These are phyloP conservation scores for Drosophila rellima DNA, from an alignment of 2,888 invertebrate genomes.

Conservation along the genomic window DNA sequence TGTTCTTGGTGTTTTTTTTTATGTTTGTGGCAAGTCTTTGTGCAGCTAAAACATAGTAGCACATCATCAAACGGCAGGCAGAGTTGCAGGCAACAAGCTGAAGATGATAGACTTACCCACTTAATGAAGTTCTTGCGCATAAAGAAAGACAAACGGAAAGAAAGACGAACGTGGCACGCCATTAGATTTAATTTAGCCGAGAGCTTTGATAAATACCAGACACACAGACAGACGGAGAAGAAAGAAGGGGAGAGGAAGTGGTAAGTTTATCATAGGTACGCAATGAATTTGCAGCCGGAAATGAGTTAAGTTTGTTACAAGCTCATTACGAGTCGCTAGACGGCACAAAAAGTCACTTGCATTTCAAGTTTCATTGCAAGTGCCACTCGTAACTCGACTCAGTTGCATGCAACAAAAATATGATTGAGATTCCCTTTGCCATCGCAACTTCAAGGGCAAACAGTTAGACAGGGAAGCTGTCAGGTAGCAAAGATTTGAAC, in stretches of 20 bases:
- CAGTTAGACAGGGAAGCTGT: neutral
- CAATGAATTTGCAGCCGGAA: slow-evolving; percentile 44
- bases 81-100: neutral
- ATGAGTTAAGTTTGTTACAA: slow-evolving; percentile 53
- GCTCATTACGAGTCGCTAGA: slow-evolving; percentile 43
- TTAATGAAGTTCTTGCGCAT: slow-evolving; percentile 70
- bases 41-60: slow-evolving; percentile 39
- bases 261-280: slow-evolving; percentile 34
- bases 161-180: slow-evolving; percentile 47
- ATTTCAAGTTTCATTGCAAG: slow-evolving; percentile 21
- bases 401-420: slow-evolving; percentile 19
- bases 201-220: slow-evolving; percentile 49
- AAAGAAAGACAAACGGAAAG: slow-evolving; percentile 14
- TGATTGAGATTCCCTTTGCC: slow-evolving; percentile 5
- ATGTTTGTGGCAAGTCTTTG: slow-evolving; percentile 34
- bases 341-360: slow-evolving; percentile 18
- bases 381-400: neutral
- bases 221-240: neutral
- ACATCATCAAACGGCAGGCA: slow-evolving; percentile 48
- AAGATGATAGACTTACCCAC: slow-evolving; percentile 31
- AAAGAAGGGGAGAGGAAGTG: neutral
- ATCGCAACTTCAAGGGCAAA: slow-evolving; percentile 7
- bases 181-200: slow-evolving; percentile 70
- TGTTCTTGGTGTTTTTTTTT: slow-evolving; percentile 4
- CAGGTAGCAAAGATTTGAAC: slow-evolving; percentile 6